Evolutionary conservation across 2,888 invertebrate species (phyloP).

Genomic region (Gastrophysa polygoni): DNA sequence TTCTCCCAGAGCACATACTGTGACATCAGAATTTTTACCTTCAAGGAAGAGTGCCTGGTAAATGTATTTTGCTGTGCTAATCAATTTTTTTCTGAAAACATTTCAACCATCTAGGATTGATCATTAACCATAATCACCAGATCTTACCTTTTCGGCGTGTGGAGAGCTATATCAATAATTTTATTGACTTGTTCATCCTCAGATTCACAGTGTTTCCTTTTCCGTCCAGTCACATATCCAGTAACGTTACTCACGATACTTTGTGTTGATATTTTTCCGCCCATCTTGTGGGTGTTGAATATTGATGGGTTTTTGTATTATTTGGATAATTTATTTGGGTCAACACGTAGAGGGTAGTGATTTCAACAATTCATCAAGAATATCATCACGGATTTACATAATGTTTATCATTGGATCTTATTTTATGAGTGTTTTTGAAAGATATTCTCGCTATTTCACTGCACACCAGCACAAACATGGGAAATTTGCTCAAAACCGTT

Average conservation of each 20-base stretch:
- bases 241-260: slow-evolving; percentile 57
- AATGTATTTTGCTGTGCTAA: slow-evolving; percentile 78
- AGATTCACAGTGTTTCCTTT: slow-evolving; percentile 64
- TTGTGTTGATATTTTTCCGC: slow-evolving; percentile 56
- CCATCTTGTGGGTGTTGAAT: slow-evolving; percentile 56
- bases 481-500: not conserved
- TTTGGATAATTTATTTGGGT: slow-evolving; percentile 14
- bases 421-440: not conserved
- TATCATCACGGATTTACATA: not conserved
- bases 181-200: slow-evolving; percentile 61
- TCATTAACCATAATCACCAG: too few species aligned
- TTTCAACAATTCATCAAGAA: not conserved
- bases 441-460: slow-evolving; percentile 1
- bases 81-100: slow-evolving; percentile 66
- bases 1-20: slow-evolving; percentile 71
- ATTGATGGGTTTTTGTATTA: slow-evolving; percentile 1
- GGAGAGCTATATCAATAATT: slow-evolving; percentile 63
- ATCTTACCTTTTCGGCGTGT: slow-evolving; percentile 68
- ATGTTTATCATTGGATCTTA: not conserved
- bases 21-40: slow-evolving; percentile 77
- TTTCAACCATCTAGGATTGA: too few species aligned
- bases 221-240: slow-evolving; percentile 59
- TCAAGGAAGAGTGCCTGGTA: slow-evolving; percentile 77
- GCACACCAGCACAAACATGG: too few species aligned
- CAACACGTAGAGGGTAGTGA: slow-evolving; percentile 7